Conservation (phyloP, 2,113 vertebrate genomes). For the Rhea americana region DNA sequence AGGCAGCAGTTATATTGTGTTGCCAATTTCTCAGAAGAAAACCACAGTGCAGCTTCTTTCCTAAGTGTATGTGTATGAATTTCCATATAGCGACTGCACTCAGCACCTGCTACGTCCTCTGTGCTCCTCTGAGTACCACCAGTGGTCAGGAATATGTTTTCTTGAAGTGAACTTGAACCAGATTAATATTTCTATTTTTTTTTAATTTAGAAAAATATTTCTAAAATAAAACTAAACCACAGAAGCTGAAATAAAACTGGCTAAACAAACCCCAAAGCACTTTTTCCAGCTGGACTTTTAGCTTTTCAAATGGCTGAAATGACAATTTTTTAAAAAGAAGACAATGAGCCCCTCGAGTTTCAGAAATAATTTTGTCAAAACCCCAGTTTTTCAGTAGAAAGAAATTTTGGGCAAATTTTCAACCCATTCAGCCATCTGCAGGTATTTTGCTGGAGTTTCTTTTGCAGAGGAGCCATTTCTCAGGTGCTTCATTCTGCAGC, state of each 20-base stretch:
- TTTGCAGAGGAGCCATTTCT: background rate
- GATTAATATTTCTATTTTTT: background rate
- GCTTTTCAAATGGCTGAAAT: background rate
- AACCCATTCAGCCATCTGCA: background rate
- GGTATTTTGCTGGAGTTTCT: background rate
- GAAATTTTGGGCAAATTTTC: background rate
- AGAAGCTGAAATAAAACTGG: background rate
- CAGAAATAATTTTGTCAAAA: background rate
- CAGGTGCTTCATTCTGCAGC: background rate
- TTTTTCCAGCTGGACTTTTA: background rate
- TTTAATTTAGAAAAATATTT: background rate
- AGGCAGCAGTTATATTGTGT: background rate
- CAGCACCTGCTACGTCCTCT: background rate
- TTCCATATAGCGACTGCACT: background rate
- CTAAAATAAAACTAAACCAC: background rate
- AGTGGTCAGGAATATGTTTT: background rate
- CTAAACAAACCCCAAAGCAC: background rate
- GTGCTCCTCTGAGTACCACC: background rate
- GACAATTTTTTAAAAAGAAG: background rate
- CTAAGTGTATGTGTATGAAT: background rate
- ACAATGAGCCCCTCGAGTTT: background rate
- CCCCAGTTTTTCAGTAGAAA: background rate
- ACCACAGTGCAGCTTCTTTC: background rate
- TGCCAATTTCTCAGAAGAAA: conserved; percentile 21
- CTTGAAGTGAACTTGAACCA: background rate